Evolutionary conservation across 1,140 invertebrate species (phyloP), one percentile per base, ranked within the genome.

Genomic region (Pogonus chalceus): DNA sequence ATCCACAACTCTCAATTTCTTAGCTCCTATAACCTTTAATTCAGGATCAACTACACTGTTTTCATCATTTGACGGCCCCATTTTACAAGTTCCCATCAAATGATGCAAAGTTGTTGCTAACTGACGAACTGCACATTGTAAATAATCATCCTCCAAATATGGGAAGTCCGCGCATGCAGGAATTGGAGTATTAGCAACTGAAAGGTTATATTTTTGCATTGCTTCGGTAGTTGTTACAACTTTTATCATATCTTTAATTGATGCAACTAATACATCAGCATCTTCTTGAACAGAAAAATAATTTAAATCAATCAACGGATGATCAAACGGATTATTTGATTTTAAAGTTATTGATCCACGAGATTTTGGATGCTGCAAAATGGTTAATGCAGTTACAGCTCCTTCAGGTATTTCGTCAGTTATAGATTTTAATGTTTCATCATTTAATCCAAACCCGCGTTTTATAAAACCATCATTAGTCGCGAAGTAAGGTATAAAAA

Each of bases 291-390:
- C 67, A 4, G 73, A 67, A 48, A 87, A 81, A 60, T 88, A 91
- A 55, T 88, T 88, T 0, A 88, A 81, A 60, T 89, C 77, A 16
- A 96, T 82, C n/a, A 80, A 66, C 0, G 92, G 92, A 61, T 85
- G 81, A n/a, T 80, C 75, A 43, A 78, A 76, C 0, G 88, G 87
- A 72, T 90, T 79, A 37, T 67, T 80, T 53, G 74, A 79, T 54
- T 75, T 70, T 1, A 92, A 69, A 63, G 75, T 76, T 20, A 93
- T 76, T 54, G 72, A 75, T 2, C 89, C 90, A 48, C 73, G 76
- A 26, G 84, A 87, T 68, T 85, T 83, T 1, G 90, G 89, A 39
- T 82, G 69, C 69, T 88, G 54, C 56, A 88, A 69, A 53, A 84
- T 62, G 46, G 80, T 68, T 31, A 4, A 4, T 31, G 26, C 20